Conservation (phyloP, 2,888 invertebrate species). For the Meghimatium bilineatum region DNA sequence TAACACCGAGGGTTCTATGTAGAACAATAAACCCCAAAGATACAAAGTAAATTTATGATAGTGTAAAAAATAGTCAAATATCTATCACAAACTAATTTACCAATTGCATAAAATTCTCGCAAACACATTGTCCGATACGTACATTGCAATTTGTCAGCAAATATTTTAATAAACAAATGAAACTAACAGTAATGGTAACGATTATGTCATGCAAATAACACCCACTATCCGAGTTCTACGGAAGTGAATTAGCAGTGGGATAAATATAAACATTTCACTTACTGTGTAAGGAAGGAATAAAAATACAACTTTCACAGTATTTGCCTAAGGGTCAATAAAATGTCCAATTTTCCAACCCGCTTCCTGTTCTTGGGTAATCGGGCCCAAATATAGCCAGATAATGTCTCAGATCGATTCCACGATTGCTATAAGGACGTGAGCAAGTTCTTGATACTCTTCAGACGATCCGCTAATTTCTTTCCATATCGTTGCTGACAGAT, state of each 20-base stretch:
- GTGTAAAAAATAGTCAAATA: too few species aligned
- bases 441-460: neutral
- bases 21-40: too few species aligned
- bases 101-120: too few species aligned
- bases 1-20: too few species aligned
- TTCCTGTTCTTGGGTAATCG: neutral
- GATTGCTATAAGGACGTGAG: neutral
- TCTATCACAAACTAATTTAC: too few species aligned
- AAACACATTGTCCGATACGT: too few species aligned
- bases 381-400: neutral
- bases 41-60: too few species aligned
- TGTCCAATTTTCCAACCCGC: neutral
- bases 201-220: neutral
- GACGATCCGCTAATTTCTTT: neutral
- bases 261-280: neutral
- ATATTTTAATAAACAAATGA: too few species aligned
- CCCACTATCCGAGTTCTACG: neutral
- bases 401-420: neutral
- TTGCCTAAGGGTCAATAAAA: neutral
- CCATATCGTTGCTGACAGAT: neutral
- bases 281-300: neutral
- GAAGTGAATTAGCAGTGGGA: neutral
- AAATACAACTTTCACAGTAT: neutral
- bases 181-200: too few species aligned
- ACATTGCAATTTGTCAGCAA: too few species aligned